phyloP scores from a whole-genome alignment of 1,140 invertebrate species.

The Adelges cooleyi region DNA sequence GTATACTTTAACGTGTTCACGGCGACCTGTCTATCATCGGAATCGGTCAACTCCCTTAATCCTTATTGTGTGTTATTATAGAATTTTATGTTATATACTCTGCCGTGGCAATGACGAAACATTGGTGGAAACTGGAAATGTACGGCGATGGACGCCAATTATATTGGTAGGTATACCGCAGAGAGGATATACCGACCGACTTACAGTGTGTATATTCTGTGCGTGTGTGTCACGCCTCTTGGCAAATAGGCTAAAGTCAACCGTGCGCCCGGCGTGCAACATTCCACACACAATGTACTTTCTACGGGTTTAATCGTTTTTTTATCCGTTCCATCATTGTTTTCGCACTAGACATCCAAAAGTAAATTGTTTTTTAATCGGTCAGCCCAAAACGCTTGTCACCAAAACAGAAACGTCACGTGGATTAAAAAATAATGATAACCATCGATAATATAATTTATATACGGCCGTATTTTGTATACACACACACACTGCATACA shows the following conservation, averaged over 20 bases:
- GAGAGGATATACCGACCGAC: constrained; percentile 1
- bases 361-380: constrained; percentile 20
- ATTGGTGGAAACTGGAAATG: not conserved
- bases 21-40: too few relatives aligned
- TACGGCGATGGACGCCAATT: not conserved
- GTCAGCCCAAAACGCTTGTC: too few relatives aligned
- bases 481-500: too few relatives aligned
- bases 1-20: too few relatives aligned
- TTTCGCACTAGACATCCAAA: not conserved
- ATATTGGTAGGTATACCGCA: not conserved
- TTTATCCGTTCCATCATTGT: constrained; percentile 15
- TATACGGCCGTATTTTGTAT: too few relatives aligned
- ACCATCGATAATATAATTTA: too few relatives aligned
- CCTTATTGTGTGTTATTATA: too few relatives aligned
- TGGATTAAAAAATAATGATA: too few relatives aligned
- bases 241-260: constrained; percentile 25
- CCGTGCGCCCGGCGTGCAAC: not conserved
- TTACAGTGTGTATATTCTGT: not conserved
- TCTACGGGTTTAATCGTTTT: constrained; percentile 16
- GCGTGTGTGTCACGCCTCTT: constrained; percentile 20
- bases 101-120: too few relatives aligned
- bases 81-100: too few relatives aligned
- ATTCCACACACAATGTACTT: not conserved
- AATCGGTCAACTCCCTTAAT: too few relatives aligned
- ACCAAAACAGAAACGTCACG: too few relatives aligned